These are phyloP conservation scores for Apodemia mormo DNA, from an alignment of 2,888 invertebrate genomes.

Conservation along the genomic window DNA sequence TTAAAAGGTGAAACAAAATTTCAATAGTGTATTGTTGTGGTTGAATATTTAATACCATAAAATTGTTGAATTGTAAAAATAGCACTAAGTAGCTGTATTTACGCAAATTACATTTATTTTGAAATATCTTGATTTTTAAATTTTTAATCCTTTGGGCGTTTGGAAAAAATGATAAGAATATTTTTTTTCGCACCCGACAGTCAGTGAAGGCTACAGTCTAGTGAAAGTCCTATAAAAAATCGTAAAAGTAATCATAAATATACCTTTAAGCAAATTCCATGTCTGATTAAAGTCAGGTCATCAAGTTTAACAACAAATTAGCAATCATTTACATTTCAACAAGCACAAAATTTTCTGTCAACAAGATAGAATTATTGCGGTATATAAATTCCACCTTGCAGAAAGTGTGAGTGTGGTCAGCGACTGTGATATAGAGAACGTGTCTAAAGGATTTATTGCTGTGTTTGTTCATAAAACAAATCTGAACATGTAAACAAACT, in stretches of 20 bases:
- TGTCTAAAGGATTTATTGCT: slow-evolving; percentile 16
- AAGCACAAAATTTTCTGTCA: slow-evolving; percentile 7
- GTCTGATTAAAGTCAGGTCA: not conserved
- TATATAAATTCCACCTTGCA: slow-evolving; percentile 12
- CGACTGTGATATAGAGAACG: slow-evolving; percentile 12
- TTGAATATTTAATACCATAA: too few species aligned
- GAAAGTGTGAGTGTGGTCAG: slow-evolving; percentile 11
- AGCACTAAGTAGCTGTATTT: too few species aligned
- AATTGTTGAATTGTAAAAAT: too few species aligned
- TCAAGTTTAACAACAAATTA: slow-evolving; percentile 2
- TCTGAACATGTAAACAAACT: slow-evolving; percentile 16
- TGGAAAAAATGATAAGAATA: too few species aligned
- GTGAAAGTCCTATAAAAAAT: too few species aligned
- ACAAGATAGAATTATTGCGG: not conserved
- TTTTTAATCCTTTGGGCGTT: too few species aligned
- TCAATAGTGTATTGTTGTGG: too few species aligned
- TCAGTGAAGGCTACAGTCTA: too few species aligned
- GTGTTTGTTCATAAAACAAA: slow-evolving; percentile 12
- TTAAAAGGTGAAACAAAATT: too few species aligned
- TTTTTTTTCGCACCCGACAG: too few species aligned
- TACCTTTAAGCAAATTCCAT: not conserved
- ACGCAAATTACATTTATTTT: too few species aligned
- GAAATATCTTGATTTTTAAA: too few species aligned
- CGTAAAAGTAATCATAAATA: not conserved
- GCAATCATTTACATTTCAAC: slow-evolving; percentile 4